A percentile compares a stretch with the other conserved stretches of the same genome.
phyloP scores from a whole-genome alignment of 2,888 invertebrate genomes.

The Chymomyza caudatula region DNA sequence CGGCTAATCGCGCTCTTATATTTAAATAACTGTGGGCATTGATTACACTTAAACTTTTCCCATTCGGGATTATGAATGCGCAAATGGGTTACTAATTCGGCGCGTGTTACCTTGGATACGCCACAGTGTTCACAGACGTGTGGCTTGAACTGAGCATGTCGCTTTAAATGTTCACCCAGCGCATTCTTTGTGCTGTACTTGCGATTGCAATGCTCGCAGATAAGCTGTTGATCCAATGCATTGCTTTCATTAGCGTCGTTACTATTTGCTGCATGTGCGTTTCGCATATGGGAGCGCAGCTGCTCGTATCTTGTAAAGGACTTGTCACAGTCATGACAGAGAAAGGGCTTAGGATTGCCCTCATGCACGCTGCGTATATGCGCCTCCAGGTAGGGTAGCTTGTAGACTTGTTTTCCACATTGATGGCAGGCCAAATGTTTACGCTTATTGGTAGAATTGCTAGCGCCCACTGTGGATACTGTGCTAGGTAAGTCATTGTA shows the following conservation, averaged over 20 bases:
- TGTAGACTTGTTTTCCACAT: slow-evolving; percentile 71
- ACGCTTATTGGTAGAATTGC: slow-evolving; percentile 35
- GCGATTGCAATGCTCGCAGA: slow-evolving; percentile 66
- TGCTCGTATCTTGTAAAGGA: slow-evolving; percentile 67
- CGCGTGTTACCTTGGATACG: slow-evolving; percentile 72
- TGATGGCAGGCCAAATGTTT: slow-evolving; percentile 51
- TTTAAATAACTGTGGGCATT: slow-evolving; percentile 73
- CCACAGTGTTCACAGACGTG: slow-evolving; percentile 74
- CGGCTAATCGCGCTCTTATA: slow-evolving; percentile 71
- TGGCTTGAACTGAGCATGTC: slow-evolving; percentile 71
- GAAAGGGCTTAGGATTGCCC: slow-evolving; percentile 70
- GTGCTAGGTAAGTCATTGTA: slow-evolving; percentile 15
- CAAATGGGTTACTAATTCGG: slow-evolving; percentile 71
- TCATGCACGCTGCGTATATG: slow-evolving; percentile 71
- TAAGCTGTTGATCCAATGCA: slow-evolving; percentile 30
- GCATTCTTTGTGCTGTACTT: slow-evolving; percentile 73
- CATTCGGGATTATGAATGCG: slow-evolving; percentile 72
- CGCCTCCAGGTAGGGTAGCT: slow-evolving; percentile 69
- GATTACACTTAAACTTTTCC: slow-evolving; percentile 72
- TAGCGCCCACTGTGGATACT: slow-evolving; percentile 22
- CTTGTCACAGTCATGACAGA: slow-evolving; percentile 64
- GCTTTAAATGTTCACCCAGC: slow-evolving; percentile 70
- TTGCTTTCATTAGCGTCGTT: neutral
- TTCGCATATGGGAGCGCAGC: slow-evolving; percentile 61
- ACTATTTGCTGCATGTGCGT: slow-evolving; percentile 40